Percentiles rank a stretch among this genome's conserved stretches.
Conservation (phyloP, 2,797 vertebrate genomes). For the Coregonus sp. region DNA sequence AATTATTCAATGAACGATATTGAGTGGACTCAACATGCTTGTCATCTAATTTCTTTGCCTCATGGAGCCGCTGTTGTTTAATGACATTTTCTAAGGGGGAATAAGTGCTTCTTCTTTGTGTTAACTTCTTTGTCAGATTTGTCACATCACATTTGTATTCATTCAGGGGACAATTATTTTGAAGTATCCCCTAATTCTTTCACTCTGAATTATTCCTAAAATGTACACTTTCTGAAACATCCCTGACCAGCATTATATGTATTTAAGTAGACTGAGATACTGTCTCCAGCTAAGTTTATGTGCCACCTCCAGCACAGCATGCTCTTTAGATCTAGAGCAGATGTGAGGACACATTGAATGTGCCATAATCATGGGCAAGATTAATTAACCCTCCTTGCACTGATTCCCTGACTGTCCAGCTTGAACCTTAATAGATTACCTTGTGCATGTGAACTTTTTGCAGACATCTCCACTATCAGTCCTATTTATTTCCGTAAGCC, state of each 20-base stretch:
- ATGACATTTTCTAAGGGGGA: not conserved
- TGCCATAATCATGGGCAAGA: constrained; percentile 15
- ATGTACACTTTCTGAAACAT: not conserved
- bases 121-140: not conserved
- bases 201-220: not conserved
- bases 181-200: not conserved
- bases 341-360: constrained; percentile 17
- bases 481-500: not conserved
- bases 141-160: not conserved
- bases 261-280: not conserved
- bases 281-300: not conserved
- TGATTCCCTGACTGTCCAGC: not conserved
- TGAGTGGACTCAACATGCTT: not conserved
- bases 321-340: constrained; percentile 31
- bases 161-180: not conserved
- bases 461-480: not conserved
- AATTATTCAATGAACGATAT: not conserved
- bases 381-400: not conserved
- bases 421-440: not conserved
- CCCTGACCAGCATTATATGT: not conserved
- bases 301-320: constrained; percentile 15
- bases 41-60: constrained; percentile 19
- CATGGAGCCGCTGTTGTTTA: constrained; percentile 42
- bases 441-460: not conserved
- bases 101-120: constrained; percentile 23